Evolutionary conservation across 1,140 invertebrate species (phyloP).

Genomic region (Aphelinus atriplicis): DNA sequence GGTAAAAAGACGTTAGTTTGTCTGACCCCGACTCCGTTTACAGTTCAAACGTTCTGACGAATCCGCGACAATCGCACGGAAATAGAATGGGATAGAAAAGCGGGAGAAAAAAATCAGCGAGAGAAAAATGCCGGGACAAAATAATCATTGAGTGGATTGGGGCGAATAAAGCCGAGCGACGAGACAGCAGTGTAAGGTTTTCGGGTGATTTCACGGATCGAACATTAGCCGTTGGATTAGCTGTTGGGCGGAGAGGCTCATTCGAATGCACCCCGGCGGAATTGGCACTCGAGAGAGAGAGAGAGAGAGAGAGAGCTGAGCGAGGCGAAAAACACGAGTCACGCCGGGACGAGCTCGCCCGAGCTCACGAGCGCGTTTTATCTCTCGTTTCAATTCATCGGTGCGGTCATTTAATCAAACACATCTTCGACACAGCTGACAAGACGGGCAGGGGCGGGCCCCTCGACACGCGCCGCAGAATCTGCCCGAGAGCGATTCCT

Average conservation of each 20-base stretch:
- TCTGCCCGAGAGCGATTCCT: slow-evolving; percentile 44
- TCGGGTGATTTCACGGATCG: too few species aligned
- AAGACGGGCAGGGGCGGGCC: slow-evolving; percentile 50
- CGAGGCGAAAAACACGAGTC: slow-evolving; percentile 56
- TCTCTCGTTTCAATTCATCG: slow-evolving; percentile 65
- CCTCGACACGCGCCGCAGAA: slow-evolving; percentile 56
- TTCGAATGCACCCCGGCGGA: slow-evolving; percentile 56
- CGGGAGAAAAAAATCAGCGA: neutral
- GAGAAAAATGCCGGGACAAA: neutral
- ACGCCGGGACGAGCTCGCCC: slow-evolving; percentile 36
- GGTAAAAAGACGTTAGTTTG: too few species aligned
- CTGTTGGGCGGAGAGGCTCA: slow-evolving; percentile 39
- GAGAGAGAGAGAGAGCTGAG: neutral
- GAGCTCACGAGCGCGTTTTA: slow-evolving; percentile 49
- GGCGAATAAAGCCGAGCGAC: too few species aligned
- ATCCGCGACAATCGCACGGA: slow-evolving; percentile 6
- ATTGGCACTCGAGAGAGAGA: too few species aligned
- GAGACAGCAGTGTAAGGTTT: too few species aligned
- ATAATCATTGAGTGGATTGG: too few species aligned
- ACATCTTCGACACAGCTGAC: slow-evolving; percentile 49
- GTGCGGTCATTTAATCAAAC: slow-evolving; percentile 67
- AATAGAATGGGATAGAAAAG: neutral
- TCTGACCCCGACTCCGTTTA: too few species aligned
- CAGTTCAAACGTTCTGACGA: too few species aligned
- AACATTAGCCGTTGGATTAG: too few species aligned